These are phyloP conservation scores for Triplophysa bombifrons DNA, from an alignment of 2,797 vertebrate species.

Conservation along the genomic window DNA sequence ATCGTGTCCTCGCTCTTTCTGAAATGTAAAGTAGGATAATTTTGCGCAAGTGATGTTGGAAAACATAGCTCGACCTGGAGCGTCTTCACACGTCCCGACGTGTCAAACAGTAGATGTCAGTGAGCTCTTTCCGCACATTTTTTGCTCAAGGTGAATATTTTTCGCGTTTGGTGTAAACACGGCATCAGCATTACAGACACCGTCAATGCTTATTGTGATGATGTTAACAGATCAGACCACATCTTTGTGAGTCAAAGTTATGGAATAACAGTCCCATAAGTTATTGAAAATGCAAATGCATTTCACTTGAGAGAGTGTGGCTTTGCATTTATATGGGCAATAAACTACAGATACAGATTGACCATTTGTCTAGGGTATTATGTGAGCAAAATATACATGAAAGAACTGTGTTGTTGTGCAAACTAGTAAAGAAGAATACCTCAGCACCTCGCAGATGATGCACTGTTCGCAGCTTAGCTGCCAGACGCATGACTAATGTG, in stretches of 20 bases:
- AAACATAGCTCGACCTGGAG: no score
- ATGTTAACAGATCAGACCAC: neutral
- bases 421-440: neutral
- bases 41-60: no score
- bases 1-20: no score
- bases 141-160: no score
- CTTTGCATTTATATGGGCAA: neutral
- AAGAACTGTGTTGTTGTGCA: neutral
- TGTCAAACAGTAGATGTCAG: no score
- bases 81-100: no score
- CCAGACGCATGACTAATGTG: conserved; percentile 6
- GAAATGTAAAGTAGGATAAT: no score
- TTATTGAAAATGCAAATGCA: neutral
- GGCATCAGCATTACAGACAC: neutral
- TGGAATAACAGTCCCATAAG: neutral
- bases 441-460: neutral
- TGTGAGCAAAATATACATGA: neutral
- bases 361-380: neutral
- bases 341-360: neutral
- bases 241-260: neutral
- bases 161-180: no score
- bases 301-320: neutral
- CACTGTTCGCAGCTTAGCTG: conserved; percentile 3
- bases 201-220: neutral
- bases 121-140: no score